Base-by-base conservation (phyloP, 2,888 invertebrate species). In the Pammene fasciana region DNA sequence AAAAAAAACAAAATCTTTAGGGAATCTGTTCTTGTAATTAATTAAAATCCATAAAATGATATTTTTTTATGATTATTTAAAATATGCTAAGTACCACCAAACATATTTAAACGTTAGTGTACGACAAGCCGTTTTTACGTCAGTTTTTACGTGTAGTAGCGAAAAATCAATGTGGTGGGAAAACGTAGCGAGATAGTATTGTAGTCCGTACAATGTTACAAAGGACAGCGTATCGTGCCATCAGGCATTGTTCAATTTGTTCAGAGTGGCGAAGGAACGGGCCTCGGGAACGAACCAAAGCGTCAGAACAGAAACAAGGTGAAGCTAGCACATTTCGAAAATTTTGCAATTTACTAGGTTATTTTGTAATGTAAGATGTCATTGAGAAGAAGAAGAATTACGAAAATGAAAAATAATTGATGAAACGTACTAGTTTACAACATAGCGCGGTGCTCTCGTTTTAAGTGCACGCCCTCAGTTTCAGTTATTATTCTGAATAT, bases 221-320 rank as follows among this genome's bases (percentile, higher is more conserved):
- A 65, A 71, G 61, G 68, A 57, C 68, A 43, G 41, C 61, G 34
- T 71, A 71, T 71, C 71, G 54, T 65, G 61, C 41, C 43, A 71
- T 68, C 68, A 34, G 13, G 45, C 66, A 70, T 70, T 70, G 70
- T 70, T 70, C 14, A 9, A 13, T 66, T 70, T 70, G 70, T 70
- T 70, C 14, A 9, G 13, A 7, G 45, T 36, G 18, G 56, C 36
- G 11, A 48, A 46, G 18, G 26, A 43, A 46, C 61, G 36, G 57
- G 64, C 55, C 64, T 56, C 57, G 68, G 57, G 68, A 64, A 57
- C 36, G 34, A 59, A 11, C 14, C 34, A 43, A 1, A 10, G 52
- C 45, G 45, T 9, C 60, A 45, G 38, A 26, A 26, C 26, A 26
- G 26, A 68, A 62, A 68, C 68, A 52, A 68, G 64, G 52, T 52